Percentiles rank a stretch among this genome's conserved stretches.
Conservation (phyloP, 1,140 invertebrate genomes). For the Caenorhabditis elegans region WBcel235 BX284604.4:14296001-14296500, state of each 20-base stretch:
- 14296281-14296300: constrained; percentile 64
- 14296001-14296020: background rate
- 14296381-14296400: constrained; percentile 55
- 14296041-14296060: background rate
- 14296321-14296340: constrained; percentile 64
- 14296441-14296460: too few species aligned
- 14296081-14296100: background rate
- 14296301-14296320: constrained; percentile 61
- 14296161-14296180: too few species aligned
- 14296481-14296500: background rate
- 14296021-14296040: background rate
- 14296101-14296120: background rate
- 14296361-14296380: constrained; percentile 59
- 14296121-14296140: background rate
- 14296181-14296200: too few species aligned
- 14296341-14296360: constrained; percentile 62
- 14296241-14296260: too few species aligned
- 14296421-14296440: constrained; percentile 56
- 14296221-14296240: too few species aligned
- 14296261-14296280: too few species aligned
- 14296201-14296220: too few species aligned
- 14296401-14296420: constrained; percentile 57
- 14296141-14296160: background rate
- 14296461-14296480: too few species aligned
- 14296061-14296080: background rate